Evolutionary conservation across 2,888 invertebrate species (phyloP).

Genomic region (Oscheius sp.): DNA sequence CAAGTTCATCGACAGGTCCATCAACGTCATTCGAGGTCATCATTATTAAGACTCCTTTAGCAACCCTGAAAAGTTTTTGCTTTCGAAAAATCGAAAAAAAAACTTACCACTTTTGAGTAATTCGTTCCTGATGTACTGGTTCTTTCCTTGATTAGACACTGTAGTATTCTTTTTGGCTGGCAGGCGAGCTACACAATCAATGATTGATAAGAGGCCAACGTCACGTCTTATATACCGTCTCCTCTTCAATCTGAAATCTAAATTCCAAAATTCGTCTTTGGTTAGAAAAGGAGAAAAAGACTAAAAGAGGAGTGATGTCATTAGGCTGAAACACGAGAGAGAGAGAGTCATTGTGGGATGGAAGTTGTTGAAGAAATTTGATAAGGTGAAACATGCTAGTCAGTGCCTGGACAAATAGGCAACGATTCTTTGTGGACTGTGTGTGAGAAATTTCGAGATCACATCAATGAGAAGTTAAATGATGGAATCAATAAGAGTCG

Average conservation of each 20-base stretch:
- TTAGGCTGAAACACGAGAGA: background rate
- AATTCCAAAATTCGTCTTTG: background rate
- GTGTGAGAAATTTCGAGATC: background rate
- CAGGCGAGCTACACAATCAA: conserved; percentile 7
- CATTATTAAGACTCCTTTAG: background rate
- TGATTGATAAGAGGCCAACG: conserved; percentile 8
- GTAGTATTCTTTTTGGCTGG: background rate
- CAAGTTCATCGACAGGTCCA: background rate
- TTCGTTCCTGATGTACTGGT: conserved; percentile 8
- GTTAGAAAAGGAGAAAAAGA: background rate
- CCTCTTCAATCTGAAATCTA: background rate
- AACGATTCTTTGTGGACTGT: background rate
- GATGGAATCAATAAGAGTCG: background rate
- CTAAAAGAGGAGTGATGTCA: background rate
- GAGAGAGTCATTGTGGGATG: background rate
- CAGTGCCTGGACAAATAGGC: background rate
- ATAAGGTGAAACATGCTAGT: background rate
- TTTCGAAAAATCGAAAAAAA: background rate
- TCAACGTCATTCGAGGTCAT: background rate
- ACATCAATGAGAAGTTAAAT: background rate
- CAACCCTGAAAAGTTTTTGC: background rate
- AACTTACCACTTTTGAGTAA: conserved; percentile 10
- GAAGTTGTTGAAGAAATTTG: background rate
- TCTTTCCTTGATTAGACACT: background rate
- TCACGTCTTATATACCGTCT: conserved; percentile 14